Base-by-base conservation (phyloP, 2,113 vertebrate species). In the Misgurnus mizolepis region DNA sequence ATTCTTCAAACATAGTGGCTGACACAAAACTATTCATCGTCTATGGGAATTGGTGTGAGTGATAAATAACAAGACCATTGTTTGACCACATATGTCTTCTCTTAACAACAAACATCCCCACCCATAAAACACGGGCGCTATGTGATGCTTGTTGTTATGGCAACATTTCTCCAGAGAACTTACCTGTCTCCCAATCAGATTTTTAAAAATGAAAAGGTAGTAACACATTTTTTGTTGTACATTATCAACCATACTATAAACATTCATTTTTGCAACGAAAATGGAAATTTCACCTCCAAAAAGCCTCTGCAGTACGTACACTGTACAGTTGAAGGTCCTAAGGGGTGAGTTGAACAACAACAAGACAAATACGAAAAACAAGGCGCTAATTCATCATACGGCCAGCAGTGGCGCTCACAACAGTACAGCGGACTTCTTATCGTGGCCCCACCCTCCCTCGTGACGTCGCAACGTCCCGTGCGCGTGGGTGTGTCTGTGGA, bases 71-170 rank as follows among this genome's bases (percentile, higher is more conserved):
- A 18, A 40, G 67, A 64, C 40, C 45, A 78, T 49, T 84, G 79
- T 80, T 72, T 69, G 78, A 60, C 76, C 34, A 45, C 53, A 61
- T 67, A 68, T 56, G 1, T 12, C 47, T 87, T 65, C 67, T 67
- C 81, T 80, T 84, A 80, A 85, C 85, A 87, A 88, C 85, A 80
- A 14, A 17, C 49, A 77, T 66, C 58, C 79, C 40, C 79, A 82
- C 62, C 82, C 84, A 80, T 67, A 81, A 49, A 45, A 65, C 71
- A 41, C 60, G 67, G 39, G 76, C 69, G 67, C 86, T 84, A 85
- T 81, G 85, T 83, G 87, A 90, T 86, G 82, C 81, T 85, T 80
- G 90, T 93, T 88, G 88, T 90, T 83, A 90, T 90, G 90, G 88
- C 73, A 77, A 76, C 15, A 22, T 22, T 39, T 83, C 76, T 60